These are phyloP conservation scores for Tachystola acroxantha DNA, from an alignment of 2,888 invertebrate species.

Conservation along the genomic window DNA sequence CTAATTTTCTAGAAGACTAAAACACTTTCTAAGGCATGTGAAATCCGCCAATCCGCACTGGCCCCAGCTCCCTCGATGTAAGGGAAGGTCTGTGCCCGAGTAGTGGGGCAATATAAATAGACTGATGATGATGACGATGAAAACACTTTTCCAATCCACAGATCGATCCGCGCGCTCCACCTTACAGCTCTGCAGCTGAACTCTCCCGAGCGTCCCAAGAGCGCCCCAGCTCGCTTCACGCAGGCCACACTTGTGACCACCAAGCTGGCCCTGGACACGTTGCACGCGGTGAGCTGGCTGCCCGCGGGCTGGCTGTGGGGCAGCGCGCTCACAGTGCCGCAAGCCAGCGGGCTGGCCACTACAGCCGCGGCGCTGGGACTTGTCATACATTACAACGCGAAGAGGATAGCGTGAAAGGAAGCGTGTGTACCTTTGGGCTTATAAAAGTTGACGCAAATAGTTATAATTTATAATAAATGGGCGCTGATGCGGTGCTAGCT, in stretches of 20 bases:
- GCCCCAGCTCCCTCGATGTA: too few species aligned
- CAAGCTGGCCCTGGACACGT: conserved; percentile 80
- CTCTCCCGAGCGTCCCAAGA: conserved; percentile 37
- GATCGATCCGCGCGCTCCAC: conserved; percentile 56
- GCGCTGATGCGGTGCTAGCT: too few species aligned
- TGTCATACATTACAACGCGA: conserved; percentile 54
- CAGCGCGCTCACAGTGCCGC: conserved; percentile 70
- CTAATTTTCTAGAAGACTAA: too few species aligned
- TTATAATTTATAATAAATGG: too few species aligned
- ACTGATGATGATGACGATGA: too few species aligned
- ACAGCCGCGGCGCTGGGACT: conserved; percentile 48
- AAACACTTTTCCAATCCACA: conserved; percentile 25
- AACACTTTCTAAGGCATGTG: too few species aligned
- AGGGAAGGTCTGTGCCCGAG: too few species aligned
- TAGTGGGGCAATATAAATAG: too few species aligned
- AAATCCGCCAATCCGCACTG: too few species aligned
- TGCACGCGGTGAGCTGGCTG: conserved; percentile 89
- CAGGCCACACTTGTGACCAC: conserved; percentile 53
- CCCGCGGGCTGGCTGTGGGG: conserved; percentile 91
- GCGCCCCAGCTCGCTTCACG: conserved; percentile 51
- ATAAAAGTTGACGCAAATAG: too few species aligned
- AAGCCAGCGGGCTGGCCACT: conserved; percentile 46
- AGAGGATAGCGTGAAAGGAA: conserved; percentile 23
- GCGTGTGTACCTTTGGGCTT: not conserved
- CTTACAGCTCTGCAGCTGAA: conserved; percentile 33